Evolutionary conservation across 2,113 vertebrate species (phyloP), one percentile per base, ranked within the genome.

Genomic region (Passer montanus): DNA sequence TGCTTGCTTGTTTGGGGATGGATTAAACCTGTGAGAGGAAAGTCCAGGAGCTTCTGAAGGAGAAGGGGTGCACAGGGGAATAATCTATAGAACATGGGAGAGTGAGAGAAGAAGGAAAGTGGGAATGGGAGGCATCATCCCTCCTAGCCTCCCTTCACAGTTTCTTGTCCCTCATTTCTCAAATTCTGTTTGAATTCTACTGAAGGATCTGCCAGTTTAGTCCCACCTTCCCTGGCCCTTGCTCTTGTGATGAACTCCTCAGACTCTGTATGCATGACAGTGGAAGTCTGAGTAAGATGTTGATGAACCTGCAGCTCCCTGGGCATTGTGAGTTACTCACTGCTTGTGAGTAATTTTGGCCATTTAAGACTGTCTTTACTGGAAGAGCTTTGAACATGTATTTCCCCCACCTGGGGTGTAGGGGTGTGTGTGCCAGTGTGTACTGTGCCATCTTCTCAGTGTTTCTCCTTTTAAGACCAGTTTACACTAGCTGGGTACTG

Each of bases 171-270:
- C 13, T 67, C 3, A 20, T 56, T 93, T 78, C 31, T 67, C 4
- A 1, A 78, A 87, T 67, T 87, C 21, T 9, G 11, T 33, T 66
- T 58, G 33, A 70, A 41, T 84, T 81, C 39, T 81, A 3, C 59
- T 81, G 11, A 78, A 78, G 43, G 15, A 33, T 84, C 56, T 87
- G 23, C 18, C 52, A 56, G 39, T 63, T 78, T 43, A 55, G 11
- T 9, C 15, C 10, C 20, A 18, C 8, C 6, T 13, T 60, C 24
- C 28, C 37, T 0, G 0, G 7, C 7, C 4, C 11, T 52, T n/a
- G 28, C 27, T 69, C 33, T 86, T 93, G 23, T 37, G 14, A 35
- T 41, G 15, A 59, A 15, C 10, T 7, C 13, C 11, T 78, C 64
- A 74, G 75, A 59, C 12, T 9, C 33, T 2, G 0, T 47, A 3